Evolutionary conservation across 2,797 vertebrate genomes (phyloP), one percentile per base, ranked within the genome.

Genomic region (Ibycter americanus): DNA sequence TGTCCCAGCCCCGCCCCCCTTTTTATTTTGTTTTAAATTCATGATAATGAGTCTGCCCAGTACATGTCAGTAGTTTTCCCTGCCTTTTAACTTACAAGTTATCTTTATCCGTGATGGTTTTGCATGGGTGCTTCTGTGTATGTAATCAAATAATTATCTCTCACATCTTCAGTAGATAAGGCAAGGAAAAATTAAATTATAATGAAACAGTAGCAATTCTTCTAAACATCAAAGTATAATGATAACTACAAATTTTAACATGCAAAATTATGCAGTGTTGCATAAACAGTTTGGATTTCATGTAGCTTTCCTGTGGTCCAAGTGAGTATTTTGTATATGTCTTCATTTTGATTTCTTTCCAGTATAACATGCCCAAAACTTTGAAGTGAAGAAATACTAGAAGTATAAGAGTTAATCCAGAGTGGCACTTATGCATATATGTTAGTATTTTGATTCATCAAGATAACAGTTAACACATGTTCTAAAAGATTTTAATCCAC

Each of bases 171-270:
- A 66, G 42, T 55, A 93, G 96, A 94, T 90, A 96, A 72, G 72
- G 32, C 27, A 56, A 88, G 47, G 49, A 54, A 80, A 95, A 96
- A 77, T 77, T 90, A 79, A 91, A 79, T 79, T 90, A 68, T 65
- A 81, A 68, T 52, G 58, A 38, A 95, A 65, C 27, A 79, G 42
- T 40, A 78, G 46, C 46, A 68, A 17, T 79, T 95, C 63, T 74
- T 93, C 83, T 71, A 26, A 55, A 91, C 89, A 95, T 96, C 90
- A 96, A 92, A 95, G 89, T 68, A n/a, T n/a, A 74, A 79, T 73
- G 65, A 84, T 82, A 96, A 79, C 70, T 72, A 82, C 38, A 83
- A 70, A 80, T 73, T 83, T 93, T 85, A 89, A 85, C 47, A 82
- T 86, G 76, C 42, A 73, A 68, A 88, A 66, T 83, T 79, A 44